Evolutionary conservation across 1,140 invertebrate genomes (phyloP).

Genomic region (Drosophila mauritiana): DNA sequence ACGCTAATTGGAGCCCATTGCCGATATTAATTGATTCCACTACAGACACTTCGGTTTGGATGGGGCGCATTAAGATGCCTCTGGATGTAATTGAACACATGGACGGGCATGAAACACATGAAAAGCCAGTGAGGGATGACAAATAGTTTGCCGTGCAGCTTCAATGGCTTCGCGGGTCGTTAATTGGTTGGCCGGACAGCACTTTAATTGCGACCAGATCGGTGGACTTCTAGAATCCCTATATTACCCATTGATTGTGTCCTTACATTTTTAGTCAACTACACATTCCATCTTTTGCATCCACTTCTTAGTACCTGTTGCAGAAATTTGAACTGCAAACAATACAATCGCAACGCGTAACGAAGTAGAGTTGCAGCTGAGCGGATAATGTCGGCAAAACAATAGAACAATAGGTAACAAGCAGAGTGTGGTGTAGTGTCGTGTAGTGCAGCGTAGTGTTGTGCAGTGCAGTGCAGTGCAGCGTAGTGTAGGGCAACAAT

Average conservation of each 20-base stretch:
- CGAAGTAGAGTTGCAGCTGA: not conserved
- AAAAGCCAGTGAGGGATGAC: not conserved
- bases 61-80: conserved; percentile 33
- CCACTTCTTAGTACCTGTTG: not conserved
- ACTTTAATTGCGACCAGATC: not conserved
- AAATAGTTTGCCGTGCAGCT: conserved; percentile 7
- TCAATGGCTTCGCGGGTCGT: conserved; percentile 33
- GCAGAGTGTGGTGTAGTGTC: not conserved
- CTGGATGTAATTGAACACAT: conserved; percentile 58
- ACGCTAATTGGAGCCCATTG: conserved; percentile 60
- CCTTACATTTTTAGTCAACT: too few species aligned
- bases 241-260: not conserved
- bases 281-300: not conserved
- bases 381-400: not conserved
- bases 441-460: too few species aligned
- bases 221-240: not conserved
- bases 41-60: conserved; percentile 18
- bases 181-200: conserved; percentile 18
- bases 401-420: not conserved
- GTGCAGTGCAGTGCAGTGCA: too few species aligned
- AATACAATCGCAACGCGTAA: not conserved
- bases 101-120: not conserved
- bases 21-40: conserved; percentile 61
- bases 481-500: not conserved
- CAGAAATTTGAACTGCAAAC: too few species aligned